Evolutionary conservation across 2,113 vertebrate species (phyloP).

Genomic region (Geococcyx californianus): DNA sequence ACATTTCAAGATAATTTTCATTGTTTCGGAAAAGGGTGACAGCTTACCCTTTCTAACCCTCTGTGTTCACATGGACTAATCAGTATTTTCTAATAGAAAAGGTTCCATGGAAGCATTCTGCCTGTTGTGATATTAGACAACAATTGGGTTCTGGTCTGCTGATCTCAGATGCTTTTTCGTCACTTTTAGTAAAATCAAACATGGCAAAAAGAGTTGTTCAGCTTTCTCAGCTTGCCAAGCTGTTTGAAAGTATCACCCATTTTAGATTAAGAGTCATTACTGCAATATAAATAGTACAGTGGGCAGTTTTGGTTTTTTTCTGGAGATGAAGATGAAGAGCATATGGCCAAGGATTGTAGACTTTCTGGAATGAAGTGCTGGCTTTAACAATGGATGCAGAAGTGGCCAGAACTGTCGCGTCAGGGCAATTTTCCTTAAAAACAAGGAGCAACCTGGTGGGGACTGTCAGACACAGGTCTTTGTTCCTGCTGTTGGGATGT

Average conservation of each 20-base stretch:
- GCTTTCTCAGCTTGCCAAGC: not conserved
- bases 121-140: not conserved
- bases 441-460: not conserved
- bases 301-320: not conserved
- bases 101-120: not conserved
- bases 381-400: not conserved
- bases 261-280: not conserved
- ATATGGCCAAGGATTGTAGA: not conserved
- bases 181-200: not conserved
- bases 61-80: not conserved
- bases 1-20: fast-evolving
- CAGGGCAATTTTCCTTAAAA: not conserved
- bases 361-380: not conserved
- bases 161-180: not conserved
- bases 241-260: not conserved
- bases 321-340: not conserved
- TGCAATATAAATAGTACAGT: not conserved
- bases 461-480: fast-evolving
- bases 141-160: not conserved
- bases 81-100: not conserved
- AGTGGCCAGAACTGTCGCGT: not conserved
- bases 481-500: not conserved
- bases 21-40: not conserved
- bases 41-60: not conserved
- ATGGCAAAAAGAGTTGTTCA: not conserved